phyloP scores from a whole-genome alignment of 2,888 invertebrate species.

The Glyphotaelius pellucidus region DNA sequence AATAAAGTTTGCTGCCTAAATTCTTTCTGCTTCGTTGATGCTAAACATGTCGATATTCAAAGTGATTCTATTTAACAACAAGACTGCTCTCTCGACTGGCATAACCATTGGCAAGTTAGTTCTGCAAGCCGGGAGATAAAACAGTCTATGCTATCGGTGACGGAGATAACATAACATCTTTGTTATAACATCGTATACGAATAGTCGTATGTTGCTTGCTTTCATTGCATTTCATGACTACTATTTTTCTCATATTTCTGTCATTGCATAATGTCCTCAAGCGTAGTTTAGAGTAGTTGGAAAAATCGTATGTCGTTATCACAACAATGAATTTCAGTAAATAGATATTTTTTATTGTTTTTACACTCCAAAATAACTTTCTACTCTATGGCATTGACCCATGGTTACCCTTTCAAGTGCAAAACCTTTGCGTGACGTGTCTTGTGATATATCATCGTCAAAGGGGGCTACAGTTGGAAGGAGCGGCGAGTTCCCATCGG shows the following conservation, averaged over 20 bases:
- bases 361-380: neutral
- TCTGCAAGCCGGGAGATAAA: no score
- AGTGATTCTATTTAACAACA: no score
- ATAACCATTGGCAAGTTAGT: no score
- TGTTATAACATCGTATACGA: neutral
- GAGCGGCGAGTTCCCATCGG: constrained; percentile 27
- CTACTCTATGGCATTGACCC: neutral
- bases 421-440: constrained; percentile 16
- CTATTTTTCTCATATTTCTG: neutral
- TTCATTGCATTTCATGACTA: neutral
- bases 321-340: neutral
- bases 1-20: no score
- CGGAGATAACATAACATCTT: no score
- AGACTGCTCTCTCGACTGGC: no score
- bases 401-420: neutral
- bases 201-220: neutral
- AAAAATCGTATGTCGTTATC: neutral
- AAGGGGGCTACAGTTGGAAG: neutral
- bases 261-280: neutral
- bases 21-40: no score
- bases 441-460: constrained; percentile 2
- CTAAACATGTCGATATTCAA: no score
- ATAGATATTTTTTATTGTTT: neutral
- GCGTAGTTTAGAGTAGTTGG: neutral
- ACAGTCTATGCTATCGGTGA: no score